Base-by-base conservation (phyloP, 2,888 invertebrate genomes). In the Xylota sylvarum region DNA sequence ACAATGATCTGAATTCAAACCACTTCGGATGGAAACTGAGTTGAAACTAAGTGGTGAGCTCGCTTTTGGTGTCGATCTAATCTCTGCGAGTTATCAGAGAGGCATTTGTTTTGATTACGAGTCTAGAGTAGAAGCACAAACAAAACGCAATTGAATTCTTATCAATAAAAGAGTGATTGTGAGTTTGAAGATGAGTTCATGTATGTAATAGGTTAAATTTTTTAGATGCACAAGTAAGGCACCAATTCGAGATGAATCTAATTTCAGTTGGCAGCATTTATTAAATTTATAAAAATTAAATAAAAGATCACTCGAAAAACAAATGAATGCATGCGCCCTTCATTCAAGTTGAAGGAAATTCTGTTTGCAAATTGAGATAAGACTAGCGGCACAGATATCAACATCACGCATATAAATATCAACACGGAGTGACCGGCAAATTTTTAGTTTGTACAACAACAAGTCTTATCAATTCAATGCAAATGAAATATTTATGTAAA, bases 51-150 rank as follows among this genome's bases (percentile, higher is more conserved):
- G 9, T 58, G 27, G 37, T 43, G 43, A 58, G 14, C 30, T 52
- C 30, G 70, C 84, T 85, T 60, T 56, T 72, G 58, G n/a, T 56
- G 40, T 12, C 37, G 70, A 72, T 76, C 76, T 80, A 85, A 80
- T 80, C 80, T 32, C 23, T 4, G n/a, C 9, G 40, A 56, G 10
- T 72, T 82, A 76, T 79, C 85, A 72, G 12, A 46, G 9, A 37
- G 19, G 50, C 30, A 46, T 70, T 64, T 40, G 35, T 65, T 67
- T 70, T 67, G 43, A 50, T 85, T 65, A 52, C 12, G 43, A 58
- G 9, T 7, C 5, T 50, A 14, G 17, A 23, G 9, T 14, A 2
- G 30, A 14, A 7, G 37, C 23, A 30, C 46, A 76, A 32, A 17
- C n/a, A 60, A 30, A 23, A 52, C 40, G 50, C 60, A 50, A 37